Evolutionary conservation across 2,797 vertebrate genomes (phyloP).

Genomic region (Clarias laeviceps): DNA sequence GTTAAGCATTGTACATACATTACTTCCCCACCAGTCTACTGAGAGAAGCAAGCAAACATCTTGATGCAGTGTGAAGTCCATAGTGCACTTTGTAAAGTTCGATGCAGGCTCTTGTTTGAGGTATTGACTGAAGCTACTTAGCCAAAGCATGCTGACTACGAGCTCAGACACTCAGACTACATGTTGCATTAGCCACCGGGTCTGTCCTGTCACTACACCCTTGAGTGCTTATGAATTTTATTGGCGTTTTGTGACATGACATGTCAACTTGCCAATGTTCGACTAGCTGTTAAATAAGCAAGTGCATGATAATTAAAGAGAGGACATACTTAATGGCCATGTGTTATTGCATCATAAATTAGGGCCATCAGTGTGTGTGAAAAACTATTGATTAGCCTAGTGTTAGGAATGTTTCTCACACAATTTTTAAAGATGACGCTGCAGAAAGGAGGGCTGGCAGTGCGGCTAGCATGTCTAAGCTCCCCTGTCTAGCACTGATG

Average conservation of each 20-base stretch:
- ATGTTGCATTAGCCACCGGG: slow-evolving; percentile 22
- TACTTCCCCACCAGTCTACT: not conserved
- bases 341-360: not conserved
- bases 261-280: not conserved
- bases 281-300: not conserved
- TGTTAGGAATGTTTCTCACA: not conserved
- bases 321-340: not conserved
- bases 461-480: not conserved
- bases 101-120: slow-evolving; percentile 26
- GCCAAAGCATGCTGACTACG: slow-evolving; percentile 27
- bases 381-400: not conserved
- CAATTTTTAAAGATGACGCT: not conserved
- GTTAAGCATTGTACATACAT: not conserved
- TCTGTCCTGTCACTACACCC: not conserved
- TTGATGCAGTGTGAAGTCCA: not conserved
- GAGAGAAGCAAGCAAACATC: slow-evolving; percentile 14
- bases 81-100: slow-evolving; percentile 21
- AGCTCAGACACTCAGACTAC: slow-evolving; percentile 27
- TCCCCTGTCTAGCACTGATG: not conserved
- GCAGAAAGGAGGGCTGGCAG: not conserved
- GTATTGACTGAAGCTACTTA: slow-evolving; percentile 38
- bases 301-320: not conserved
- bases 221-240: not conserved
- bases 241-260: not conserved
- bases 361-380: not conserved